A percentile compares a stretch with the other conserved stretches of the same genome.
phyloP scores from a whole-genome alignment of 2,888 invertebrate species.

The Falcaria lacertinaria region DNA sequence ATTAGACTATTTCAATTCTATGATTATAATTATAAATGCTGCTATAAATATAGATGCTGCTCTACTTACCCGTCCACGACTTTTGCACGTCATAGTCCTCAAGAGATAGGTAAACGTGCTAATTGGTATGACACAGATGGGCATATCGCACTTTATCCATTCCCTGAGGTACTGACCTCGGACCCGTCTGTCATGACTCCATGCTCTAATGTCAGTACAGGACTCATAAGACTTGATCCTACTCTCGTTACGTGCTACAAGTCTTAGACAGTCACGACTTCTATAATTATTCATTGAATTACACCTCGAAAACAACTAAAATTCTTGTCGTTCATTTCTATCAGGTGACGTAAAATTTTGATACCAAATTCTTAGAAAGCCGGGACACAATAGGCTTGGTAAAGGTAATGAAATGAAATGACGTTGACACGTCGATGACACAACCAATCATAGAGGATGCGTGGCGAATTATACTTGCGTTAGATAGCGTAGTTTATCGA shows the following conservation, averaged over 20 bases:
- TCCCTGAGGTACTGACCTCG: conserved; percentile 57
- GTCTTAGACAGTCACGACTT: conserved; percentile 25
- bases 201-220: conserved; percentile 74
- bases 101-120: conserved; percentile 39
- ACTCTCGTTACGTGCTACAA: conserved; percentile 71
- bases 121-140: conserved; percentile 47
- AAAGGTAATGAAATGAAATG: conserved; percentile 9
- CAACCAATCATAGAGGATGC: neutral
- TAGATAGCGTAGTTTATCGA: no score
- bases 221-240: conserved; percentile 76
- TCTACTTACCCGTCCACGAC: conserved; percentile 41
- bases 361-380: conserved; percentile 15
- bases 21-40: no score
- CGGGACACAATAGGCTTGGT: conserved; percentile 8
- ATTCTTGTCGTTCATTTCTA: conserved; percentile 30
- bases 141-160: conserved; percentile 68
- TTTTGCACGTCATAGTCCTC: conserved; percentile 49
- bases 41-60: neutral
- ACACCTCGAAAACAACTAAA: conserved; percentile 12
- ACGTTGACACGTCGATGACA: neutral
- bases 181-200: conserved; percentile 65
- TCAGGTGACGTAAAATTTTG: conserved; percentile 40
- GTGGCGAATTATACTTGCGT: no score
- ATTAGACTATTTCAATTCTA: no score
- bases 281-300: conserved; percentile 51